Conservation (phyloP, 2,113 vertebrate species). For the Xyliphius kryptos region DNA sequence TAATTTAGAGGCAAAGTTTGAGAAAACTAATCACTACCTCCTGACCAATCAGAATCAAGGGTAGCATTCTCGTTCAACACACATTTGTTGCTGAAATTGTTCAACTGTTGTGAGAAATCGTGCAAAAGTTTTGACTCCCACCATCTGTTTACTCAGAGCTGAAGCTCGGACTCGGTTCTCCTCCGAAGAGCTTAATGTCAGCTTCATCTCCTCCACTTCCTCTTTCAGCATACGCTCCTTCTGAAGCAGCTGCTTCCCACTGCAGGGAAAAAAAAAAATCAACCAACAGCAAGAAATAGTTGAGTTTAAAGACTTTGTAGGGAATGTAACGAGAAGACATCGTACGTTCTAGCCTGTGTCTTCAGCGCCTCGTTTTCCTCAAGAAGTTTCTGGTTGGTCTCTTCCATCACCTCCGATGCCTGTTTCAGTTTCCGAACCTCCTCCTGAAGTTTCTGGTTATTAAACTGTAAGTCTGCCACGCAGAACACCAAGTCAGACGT, state of each 20-base stretch:
- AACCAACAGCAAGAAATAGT: too few relatives aligned
- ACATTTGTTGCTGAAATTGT: too few relatives aligned
- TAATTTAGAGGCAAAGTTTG: too few relatives aligned
- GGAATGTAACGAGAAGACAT: too few relatives aligned
- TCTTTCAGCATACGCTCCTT: conserved; percentile 78
- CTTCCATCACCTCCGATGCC: conserved; percentile 72
- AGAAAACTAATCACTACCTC: too few relatives aligned
- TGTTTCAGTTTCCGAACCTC: conserved; percentile 75
- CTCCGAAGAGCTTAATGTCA: conserved; percentile 65
- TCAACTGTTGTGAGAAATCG: too few relatives aligned
- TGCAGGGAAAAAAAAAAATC: conserved; percentile 43
- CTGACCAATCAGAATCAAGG: too few relatives aligned
- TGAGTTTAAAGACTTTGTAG: too few relatives aligned
- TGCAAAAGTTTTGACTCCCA: too few relatives aligned
- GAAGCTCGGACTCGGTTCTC: conserved; percentile 60
- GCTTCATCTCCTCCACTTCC: conserved; percentile 85
- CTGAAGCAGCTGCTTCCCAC: conserved; percentile 71
- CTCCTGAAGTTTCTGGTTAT: conserved; percentile 78
- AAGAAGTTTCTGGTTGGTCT: conserved; percentile 69
- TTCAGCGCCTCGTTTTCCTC: conserved; percentile 70
- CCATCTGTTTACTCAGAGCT: conserved; percentile 73
- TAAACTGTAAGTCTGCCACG: conserved; percentile 77
- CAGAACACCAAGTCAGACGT: conserved; percentile 77
- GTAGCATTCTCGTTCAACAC: too few relatives aligned
- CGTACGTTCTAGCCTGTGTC: conserved; percentile 69